Evolutionary conservation across 2,888 invertebrate species (phyloP).

Genomic region (Odontocolon sp.): DNA sequence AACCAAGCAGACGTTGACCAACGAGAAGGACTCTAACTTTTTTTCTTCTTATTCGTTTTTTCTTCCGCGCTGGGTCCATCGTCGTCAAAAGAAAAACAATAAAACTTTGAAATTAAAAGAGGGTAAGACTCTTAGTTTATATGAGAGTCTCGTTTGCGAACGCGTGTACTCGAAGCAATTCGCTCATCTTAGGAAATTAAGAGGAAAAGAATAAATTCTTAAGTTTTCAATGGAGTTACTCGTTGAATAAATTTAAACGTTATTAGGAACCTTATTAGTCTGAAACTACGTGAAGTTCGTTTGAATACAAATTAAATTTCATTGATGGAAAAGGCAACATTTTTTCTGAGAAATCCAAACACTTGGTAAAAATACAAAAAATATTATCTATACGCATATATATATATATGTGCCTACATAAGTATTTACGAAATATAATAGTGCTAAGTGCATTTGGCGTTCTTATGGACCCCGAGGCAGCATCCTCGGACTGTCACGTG

Average conservation of each 20-base stretch:
- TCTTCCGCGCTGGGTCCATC: background rate
- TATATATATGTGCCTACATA: no score
- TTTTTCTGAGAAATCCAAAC: no score
- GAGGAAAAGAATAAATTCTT: background rate
- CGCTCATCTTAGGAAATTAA: slow-evolving; percentile 6
- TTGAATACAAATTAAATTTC: slow-evolving; percentile 1
- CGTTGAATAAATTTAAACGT: background rate
- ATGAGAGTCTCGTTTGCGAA: slow-evolving; percentile 7
- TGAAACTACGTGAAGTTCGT: background rate
- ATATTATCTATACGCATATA: no score
- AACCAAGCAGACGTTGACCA: background rate
- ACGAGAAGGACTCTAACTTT: slow-evolving; percentile 4
- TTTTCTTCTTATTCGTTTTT: background rate
- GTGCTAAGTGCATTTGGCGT: background rate
- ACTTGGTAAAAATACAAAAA: no score
- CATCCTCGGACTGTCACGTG: background rate
- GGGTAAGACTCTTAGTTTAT: background rate
- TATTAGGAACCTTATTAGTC: background rate
- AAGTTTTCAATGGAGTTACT: slow-evolving; percentile 9
- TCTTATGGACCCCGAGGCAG: background rate
- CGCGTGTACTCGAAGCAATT: slow-evolving; percentile 1
- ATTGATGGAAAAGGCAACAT: background rate
- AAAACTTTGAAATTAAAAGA: slow-evolving; percentile 37
- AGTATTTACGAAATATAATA: background rate
- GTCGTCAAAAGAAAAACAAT: slow-evolving; percentile 27